A percentile compares a stretch with the other conserved stretches of the same genome.
These are phyloP conservation scores for Tenualosa thibaudeaui DNA, from an alignment of 2,797 vertebrate genomes.

Conservation along the genomic window DNA sequence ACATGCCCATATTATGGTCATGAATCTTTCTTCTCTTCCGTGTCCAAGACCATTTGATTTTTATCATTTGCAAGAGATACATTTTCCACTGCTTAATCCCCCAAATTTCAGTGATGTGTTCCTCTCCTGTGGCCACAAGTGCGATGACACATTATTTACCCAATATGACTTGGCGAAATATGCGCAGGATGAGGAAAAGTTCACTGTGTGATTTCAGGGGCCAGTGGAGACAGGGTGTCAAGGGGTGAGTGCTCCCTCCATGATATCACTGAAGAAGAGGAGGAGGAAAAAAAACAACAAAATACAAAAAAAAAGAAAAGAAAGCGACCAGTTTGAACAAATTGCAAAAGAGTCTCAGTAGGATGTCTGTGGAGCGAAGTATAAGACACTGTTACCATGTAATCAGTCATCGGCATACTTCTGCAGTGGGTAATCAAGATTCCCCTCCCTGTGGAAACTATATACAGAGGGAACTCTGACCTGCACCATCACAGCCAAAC, in stretches of 20 bases:
- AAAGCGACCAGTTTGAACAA: conserved; percentile 11
- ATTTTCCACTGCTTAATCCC: conserved; percentile 51
- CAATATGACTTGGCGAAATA: conserved; percentile 39
- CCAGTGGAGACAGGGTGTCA: conserved; percentile 31
- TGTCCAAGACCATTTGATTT: conserved; percentile 48
- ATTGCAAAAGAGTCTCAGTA: conserved; percentile 38
- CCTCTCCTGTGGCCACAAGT: conserved; percentile 35
- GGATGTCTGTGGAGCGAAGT: conserved; percentile 14
- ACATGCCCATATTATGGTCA: conserved; percentile 3
- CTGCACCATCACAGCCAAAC: neutral
- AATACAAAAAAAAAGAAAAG: conserved; percentile 28
- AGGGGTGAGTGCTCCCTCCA: conserved; percentile 39
- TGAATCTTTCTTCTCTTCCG: conserved; percentile 16
- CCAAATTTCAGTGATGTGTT: conserved; percentile 47
- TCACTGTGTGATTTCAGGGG: conserved; percentile 39
- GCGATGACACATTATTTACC: conserved; percentile 43
- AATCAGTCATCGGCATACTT: conserved; percentile 37
- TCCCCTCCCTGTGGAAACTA: conserved; percentile 14
- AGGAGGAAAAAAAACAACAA: conserved; percentile 20
- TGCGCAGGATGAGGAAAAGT: conserved; percentile 43
- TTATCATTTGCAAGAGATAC: conserved; percentile 38
- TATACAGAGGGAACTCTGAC: conserved; percentile 16
- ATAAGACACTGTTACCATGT: conserved; percentile 39
- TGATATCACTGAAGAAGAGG: conserved; percentile 44
- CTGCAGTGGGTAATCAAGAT: conserved; percentile 29